Evolutionary conservation across 2,888 invertebrate species (phyloP).

Genomic region (Trichopria drosophilae): DNA sequence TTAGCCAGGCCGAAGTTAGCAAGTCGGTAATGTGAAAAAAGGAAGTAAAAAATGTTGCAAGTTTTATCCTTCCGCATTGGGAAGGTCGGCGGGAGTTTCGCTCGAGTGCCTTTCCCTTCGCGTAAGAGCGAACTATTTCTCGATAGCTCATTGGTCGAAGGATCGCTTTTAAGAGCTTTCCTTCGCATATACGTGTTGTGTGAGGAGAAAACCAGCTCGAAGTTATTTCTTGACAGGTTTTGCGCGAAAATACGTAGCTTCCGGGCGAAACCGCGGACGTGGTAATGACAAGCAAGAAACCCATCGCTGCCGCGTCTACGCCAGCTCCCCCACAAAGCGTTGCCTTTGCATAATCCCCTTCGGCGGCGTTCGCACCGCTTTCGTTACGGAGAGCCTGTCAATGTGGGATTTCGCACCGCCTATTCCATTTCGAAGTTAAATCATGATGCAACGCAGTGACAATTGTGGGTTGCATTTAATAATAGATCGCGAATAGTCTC

Average conservation of each 20-base stretch:
- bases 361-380: slow-evolving; percentile 49
- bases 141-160: slow-evolving; percentile 26
- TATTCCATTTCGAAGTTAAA: too few relatives aligned
- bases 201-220: slow-evolving; percentile 19
- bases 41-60: background rate
- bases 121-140: slow-evolving; percentile 24
- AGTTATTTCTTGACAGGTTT: slow-evolving; percentile 19
- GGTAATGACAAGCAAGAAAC: slow-evolving; percentile 49
- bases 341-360: slow-evolving; percentile 51
- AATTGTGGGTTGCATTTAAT: too few relatives aligned
- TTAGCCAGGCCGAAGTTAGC: too few relatives aligned
- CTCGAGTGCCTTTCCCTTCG: slow-evolving; percentile 2
- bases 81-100: background rate
- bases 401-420: too few relatives aligned
- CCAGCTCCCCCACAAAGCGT: slow-evolving; percentile 33
- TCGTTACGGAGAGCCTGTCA: too few relatives aligned
- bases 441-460: too few relatives aligned
- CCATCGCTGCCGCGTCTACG: slow-evolving; percentile 33
- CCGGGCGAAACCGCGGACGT: slow-evolving; percentile 43
- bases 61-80: background rate
- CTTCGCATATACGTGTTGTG: slow-evolving; percentile 14
- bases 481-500: too few relatives aligned
- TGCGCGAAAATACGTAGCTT: slow-evolving; percentile 33
- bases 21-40: too few relatives aligned
- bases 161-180: slow-evolving; percentile 30